Evolutionary conservation across 23 tunicate species (phyloP).

Genomic region (Halocynthia aurantium): DNA sequence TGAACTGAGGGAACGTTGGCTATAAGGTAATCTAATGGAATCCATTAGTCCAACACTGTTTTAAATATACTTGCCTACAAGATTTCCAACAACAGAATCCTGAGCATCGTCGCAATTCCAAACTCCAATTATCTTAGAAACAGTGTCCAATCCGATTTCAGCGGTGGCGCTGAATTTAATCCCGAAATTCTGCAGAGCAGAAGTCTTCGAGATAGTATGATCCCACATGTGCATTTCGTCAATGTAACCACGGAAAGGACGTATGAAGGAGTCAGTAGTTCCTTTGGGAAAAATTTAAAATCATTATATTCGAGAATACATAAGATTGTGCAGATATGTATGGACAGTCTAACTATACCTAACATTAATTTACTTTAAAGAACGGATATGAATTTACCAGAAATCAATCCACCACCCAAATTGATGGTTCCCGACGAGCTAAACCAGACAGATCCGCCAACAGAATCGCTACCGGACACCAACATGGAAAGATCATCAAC

Average conservation of each 20-base stretch:
- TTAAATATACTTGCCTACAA: not conserved
- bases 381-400: not conserved
- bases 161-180: constrained; percentile 13
- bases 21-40: not conserved
- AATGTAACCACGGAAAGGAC: constrained; percentile 21
- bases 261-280: not conserved
- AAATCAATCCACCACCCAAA: constrained; percentile 21
- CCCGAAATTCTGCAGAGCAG: constrained; percentile 28
- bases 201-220: constrained; percentile 8
- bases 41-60: not conserved
- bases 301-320: too few relatives aligned
- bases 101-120: constrained; percentile 28
- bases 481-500: not conserved
- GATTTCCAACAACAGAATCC: not conserved
- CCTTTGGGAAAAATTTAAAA: too few relatives aligned
- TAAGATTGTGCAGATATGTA: too few relatives aligned
- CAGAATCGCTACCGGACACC: constrained; percentile 10
- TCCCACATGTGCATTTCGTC: constrained; percentile 33
- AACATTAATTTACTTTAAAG: too few relatives aligned
- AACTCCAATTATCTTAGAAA: not conserved
- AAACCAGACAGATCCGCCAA: constrained; percentile 25
- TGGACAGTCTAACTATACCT: too few relatives aligned
- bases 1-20: too few relatives aligned
- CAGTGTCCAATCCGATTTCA: not conserved
- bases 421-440: constrained; percentile 4